Conservation (phyloP, 2,888 invertebrate genomes). For the Cepaea hortensis region DNA sequence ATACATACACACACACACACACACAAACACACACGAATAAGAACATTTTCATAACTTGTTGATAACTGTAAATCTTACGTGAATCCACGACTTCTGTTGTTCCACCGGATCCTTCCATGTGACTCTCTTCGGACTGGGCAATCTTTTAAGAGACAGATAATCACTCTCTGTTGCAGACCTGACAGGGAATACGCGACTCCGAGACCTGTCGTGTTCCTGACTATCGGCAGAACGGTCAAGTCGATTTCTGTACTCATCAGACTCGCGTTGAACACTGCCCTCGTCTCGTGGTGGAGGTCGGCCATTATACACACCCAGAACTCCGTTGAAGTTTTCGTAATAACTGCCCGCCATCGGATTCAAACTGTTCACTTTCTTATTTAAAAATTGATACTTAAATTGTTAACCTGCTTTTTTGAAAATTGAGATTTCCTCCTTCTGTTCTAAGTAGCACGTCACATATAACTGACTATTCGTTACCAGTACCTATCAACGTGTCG, state of each 20-base stretch:
- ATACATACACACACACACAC: too few relatives aligned
- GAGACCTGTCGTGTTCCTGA: conserved; percentile 21
- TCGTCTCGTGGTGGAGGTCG: conserved; percentile 43
- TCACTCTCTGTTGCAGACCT: conserved; percentile 21
- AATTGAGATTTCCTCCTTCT: too few relatives aligned
- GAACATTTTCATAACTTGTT: background rate
- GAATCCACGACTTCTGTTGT: conserved; percentile 48
- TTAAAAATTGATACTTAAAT: background rate
- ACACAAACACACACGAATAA: too few relatives aligned
- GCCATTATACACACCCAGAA: conserved; percentile 25
- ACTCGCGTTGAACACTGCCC: background rate
- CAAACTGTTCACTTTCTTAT: background rate
- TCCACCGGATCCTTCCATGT: conserved; percentile 71
- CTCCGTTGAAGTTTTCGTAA: conserved; percentile 7
- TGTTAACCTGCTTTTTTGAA: too few relatives aligned
- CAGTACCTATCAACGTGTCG: too few relatives aligned
- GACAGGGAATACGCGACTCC: conserved; percentile 16
- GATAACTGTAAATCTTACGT: conserved; percentile 8
- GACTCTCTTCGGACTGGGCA: conserved; percentile 58
- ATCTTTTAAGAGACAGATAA: conserved; percentile 14
- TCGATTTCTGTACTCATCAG: background rate
- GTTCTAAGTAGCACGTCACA: too few relatives aligned
- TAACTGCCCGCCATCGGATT: conserved; percentile 24
- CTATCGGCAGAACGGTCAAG: conserved; percentile 18
- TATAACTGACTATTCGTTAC: too few relatives aligned